phyloP scores from a whole-genome alignment of 1,140 invertebrate genomes.

The Yoshiicerus persimilis region DNA sequence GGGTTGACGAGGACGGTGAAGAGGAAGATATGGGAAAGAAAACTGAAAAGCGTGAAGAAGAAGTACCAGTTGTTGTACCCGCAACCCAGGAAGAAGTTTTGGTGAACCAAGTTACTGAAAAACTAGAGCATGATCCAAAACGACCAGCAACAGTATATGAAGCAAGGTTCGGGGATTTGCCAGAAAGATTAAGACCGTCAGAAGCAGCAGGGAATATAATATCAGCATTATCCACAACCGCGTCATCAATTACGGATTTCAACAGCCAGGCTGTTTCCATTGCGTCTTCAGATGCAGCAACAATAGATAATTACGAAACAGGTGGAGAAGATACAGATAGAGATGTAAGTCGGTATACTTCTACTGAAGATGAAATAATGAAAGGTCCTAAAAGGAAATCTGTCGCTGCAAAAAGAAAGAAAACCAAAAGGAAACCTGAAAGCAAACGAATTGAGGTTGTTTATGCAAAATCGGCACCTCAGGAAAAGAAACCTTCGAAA shows the following conservation, averaged over 20 bases:
- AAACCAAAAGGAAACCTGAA: background rate
- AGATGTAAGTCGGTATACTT: background rate
- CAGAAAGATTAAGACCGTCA: background rate
- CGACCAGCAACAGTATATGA: background rate
- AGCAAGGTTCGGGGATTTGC: background rate
- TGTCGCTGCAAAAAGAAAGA: background rate
- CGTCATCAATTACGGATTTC: background rate
- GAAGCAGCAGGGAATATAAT: background rate
- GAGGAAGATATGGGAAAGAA: background rate
- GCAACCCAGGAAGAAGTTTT: background rate
- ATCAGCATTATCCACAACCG: background rate
- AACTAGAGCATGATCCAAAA: background rate
- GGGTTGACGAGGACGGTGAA: conserved; percentile 7
- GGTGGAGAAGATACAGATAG: background rate
- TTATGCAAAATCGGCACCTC: background rate
- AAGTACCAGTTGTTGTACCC: background rate
- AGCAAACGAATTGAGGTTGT: background rate
- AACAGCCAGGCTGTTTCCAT: background rate
- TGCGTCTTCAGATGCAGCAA: background rate
- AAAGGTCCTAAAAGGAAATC: background rate
- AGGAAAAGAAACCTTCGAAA: background rate
- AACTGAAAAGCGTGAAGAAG: background rate
- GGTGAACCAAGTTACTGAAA: background rate
- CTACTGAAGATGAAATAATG: background rate
- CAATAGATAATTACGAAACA: background rate